Conservation (phyloP, 1,140 invertebrate genomes). For the Centruroides vittatus region DNA sequence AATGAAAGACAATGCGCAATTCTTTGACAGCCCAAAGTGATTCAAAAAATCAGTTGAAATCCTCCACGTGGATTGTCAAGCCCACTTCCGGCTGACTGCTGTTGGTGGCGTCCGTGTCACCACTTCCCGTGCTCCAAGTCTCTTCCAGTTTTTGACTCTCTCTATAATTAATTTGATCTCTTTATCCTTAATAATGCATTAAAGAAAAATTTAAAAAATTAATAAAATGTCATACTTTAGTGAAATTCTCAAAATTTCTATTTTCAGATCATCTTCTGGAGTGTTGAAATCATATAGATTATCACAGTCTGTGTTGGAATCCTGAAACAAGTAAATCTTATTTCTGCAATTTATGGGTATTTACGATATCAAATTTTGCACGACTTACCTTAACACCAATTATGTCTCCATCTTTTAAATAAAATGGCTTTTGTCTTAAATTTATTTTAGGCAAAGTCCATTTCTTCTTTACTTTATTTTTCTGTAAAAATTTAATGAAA, state of each 20-base stretch:
- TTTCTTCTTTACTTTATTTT: conserved; percentile 4
- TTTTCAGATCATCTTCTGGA: conserved; percentile 7
- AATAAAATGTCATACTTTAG: conserved; percentile 8
- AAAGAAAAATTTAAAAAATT: neutral
- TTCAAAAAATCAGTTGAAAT: conserved; percentile 7
- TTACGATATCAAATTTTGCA: neutral
- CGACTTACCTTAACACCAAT: conserved; percentile 10
- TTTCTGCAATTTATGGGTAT: too few relatives aligned
- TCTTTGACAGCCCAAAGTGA: too few relatives aligned
- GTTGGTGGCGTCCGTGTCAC: neutral
- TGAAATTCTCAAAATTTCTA: conserved; percentile 8
- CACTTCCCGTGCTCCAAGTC: conserved; percentile 3
- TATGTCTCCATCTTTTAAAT: conserved; percentile 11
- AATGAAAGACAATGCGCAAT: too few relatives aligned
- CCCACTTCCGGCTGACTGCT: conserved; percentile 7
- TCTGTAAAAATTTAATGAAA: neutral
- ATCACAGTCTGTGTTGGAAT: conserved; percentile 5
- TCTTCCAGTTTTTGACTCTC: conserved; percentile 4
- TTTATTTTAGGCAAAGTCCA: conserved; percentile 7
- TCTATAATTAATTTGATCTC: conserved; percentile 2
- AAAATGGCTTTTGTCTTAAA: conserved; percentile 10
- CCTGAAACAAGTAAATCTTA: neutral
- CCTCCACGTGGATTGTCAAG: conserved; percentile 11
- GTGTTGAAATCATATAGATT: conserved; percentile 12
- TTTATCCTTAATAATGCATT: neutral